These are phyloP conservation scores for Arion vulgaris DNA, from an alignment of 1,140 invertebrate species.

Conservation along the genomic window DNA sequence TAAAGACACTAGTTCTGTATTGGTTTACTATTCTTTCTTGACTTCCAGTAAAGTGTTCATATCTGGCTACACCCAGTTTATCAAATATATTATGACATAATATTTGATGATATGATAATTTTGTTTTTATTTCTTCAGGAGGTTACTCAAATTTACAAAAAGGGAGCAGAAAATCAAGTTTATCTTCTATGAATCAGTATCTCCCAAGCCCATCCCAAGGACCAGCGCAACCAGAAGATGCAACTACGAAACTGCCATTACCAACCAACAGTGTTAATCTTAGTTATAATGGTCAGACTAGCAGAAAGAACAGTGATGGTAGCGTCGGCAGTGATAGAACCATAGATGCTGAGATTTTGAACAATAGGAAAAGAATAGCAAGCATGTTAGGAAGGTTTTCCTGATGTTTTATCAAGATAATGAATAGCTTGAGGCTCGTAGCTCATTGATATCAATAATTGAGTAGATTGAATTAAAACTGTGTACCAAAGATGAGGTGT, in stretches of 20 bases:
- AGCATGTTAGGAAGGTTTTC: slow-evolving; percentile 21
- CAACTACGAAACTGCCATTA: neutral
- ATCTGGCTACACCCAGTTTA: too few relatives aligned
- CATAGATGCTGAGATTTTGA: neutral
- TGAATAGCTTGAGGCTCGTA: too few relatives aligned
- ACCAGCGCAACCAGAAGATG: neutral
- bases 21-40: too few relatives aligned
- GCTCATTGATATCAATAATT: too few relatives aligned
- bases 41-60: too few relatives aligned
- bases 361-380: slow-evolving; percentile 26
- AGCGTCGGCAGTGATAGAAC: slow-evolving; percentile 3
- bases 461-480: too few relatives aligned
- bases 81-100: too few relatives aligned
- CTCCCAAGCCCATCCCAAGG: neutral
- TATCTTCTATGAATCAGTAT: neutral
- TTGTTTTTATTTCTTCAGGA: neutral
- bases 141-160: slow-evolving; percentile 2
- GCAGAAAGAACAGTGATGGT: neutral
- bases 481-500: too few relatives aligned
- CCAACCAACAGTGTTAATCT: slow-evolving; percentile 18
- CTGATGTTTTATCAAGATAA: too few relatives aligned
- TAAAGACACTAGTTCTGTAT: too few relatives aligned
- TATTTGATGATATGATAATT: too few relatives aligned
- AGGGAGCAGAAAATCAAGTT: slow-evolving; percentile 12
- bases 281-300: slow-evolving; percentile 8